Evolutionary conservation across 2,888 invertebrate species (phyloP).

Genomic region (Eristalis intricaria): DNA sequence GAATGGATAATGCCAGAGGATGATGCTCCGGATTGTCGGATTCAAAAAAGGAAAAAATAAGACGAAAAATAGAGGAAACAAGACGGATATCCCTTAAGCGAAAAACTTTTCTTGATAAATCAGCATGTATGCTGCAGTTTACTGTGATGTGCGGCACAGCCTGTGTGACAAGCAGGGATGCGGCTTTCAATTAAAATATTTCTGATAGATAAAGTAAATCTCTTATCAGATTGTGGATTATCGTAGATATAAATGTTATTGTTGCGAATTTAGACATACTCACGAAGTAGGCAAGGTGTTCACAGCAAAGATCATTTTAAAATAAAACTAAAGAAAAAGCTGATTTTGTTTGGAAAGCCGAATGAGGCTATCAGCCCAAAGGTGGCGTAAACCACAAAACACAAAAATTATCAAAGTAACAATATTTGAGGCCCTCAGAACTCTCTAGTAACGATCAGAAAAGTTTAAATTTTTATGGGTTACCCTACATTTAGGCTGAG

Average conservation of each 20-base stretch:
- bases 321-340: too few relatives aligned
- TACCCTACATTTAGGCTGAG: too few relatives aligned
- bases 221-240: not conserved
- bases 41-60: not conserved
- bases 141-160: slow-evolving; percentile 1
- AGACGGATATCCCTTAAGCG: not conserved
- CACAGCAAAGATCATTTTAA: too few relatives aligned
- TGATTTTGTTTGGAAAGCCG: too few relatives aligned
- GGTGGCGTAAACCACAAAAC: too few relatives aligned
- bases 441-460: too few relatives aligned
- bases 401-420: too few relatives aligned
- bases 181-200: not conserved
- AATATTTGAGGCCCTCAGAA: too few relatives aligned
- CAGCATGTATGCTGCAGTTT: slow-evolving; percentile 13
- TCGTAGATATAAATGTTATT: not conserved
- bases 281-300: too few relatives aligned
- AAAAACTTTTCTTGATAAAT: slow-evolving; percentile 27
- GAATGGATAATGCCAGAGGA: not conserved
- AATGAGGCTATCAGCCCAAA: too few relatives aligned
- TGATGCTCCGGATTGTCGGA: not conserved
- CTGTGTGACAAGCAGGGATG: not conserved
- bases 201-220: not conserved
- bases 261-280: too few relatives aligned
- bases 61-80: not conserved
- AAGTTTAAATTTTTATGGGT: too few relatives aligned